Evolutionary conservation across 2,113 vertebrate species (phyloP), one percentile per base, ranked within the genome.

Genomic region (Brachyhypopomus occidentalis): DNA sequence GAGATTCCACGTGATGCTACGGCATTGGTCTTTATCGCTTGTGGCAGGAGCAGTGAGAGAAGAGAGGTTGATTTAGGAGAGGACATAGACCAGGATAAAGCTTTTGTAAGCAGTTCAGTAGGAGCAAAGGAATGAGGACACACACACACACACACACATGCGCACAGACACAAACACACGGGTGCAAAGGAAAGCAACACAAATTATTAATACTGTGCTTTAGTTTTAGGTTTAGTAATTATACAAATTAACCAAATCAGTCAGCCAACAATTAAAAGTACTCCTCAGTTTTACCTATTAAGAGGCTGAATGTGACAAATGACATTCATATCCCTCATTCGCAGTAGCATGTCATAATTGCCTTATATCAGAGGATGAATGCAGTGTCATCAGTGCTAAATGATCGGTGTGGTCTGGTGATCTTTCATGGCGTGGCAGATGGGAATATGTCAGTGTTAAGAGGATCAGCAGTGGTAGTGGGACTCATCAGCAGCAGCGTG

Each of bases 381-480:
- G 8, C 36, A 20, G 34, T 22, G 66, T 2, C 19, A 11, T 70
- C 66, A 11, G 38, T 27, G 27, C 1, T 17, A 1, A 75, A 11
- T n/a, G n/a, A 48, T 69, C 34, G 22, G 66, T 70, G 20, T 41
- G 66, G 66, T 70, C 36, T n/a, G 38, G 34, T 70, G 66, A 63
- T 48, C 66, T 5, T 22, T 19, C 45, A 25, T 58, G 16, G 48
- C 22, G 45, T n/a, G 76, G 16, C 30, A 73, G 69, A 72, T 25
- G 45, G 60, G 55, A n/a, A 75, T 79, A 30, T 58, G 67, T 62
- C 1, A 77, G 41, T 83, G 56, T 78, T 59, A 45, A 77, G 74
- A 69, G 80, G 74, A 82, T 82, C 73, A 82, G 75, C 56, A 60
- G 19, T n/a, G 71, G 64, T 59, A 77, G 70, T 70, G 72, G 80